Evolutionary conservation across 2,888 invertebrate genomes (phyloP).

Genomic region (Sphaeridia pumilis): DNA sequence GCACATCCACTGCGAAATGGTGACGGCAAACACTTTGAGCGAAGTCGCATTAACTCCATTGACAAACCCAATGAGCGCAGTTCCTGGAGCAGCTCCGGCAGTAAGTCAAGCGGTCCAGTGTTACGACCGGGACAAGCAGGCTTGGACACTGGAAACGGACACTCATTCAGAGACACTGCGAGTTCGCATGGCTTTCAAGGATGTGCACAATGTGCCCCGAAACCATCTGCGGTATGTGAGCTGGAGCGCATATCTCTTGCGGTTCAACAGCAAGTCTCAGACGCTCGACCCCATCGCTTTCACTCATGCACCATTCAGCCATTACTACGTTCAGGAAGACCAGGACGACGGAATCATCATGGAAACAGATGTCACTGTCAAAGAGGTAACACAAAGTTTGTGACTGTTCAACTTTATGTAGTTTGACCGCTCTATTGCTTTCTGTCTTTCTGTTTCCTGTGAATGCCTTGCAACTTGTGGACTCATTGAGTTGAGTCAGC

Average conservation of each 20-base stretch:
- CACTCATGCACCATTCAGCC: conserved; percentile 61
- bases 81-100: conserved; percentile 17
- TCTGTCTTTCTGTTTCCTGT: too few species aligned
- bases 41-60: conserved; percentile 43
- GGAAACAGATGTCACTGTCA: conserved; percentile 62
- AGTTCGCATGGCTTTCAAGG: conserved; percentile 61
- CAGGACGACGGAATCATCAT: conserved; percentile 68
- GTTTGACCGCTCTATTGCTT: too few species aligned
- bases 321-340: conserved; percentile 68
- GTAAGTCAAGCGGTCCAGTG: conserved; percentile 46
- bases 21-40: conserved; percentile 57
- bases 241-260: conserved; percentile 58
- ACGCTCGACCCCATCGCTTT: conserved; percentile 55
- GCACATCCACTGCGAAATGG: conserved; percentile 59
- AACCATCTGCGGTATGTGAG: conserved; percentile 59
- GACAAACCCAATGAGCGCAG: conserved; percentile 17
- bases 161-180: conserved; percentile 62
- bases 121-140: conserved; percentile 69
- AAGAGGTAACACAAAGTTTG: too few species aligned
- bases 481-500: too few species aligned
- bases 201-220: conserved; percentile 63
- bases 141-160: conserved; percentile 66
- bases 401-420: too few species aligned
- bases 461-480: too few species aligned
- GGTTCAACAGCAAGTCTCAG: conserved; percentile 46